Base-by-base conservation (phyloP, 2,888 invertebrate species). In the Suillia variegata region DNA sequence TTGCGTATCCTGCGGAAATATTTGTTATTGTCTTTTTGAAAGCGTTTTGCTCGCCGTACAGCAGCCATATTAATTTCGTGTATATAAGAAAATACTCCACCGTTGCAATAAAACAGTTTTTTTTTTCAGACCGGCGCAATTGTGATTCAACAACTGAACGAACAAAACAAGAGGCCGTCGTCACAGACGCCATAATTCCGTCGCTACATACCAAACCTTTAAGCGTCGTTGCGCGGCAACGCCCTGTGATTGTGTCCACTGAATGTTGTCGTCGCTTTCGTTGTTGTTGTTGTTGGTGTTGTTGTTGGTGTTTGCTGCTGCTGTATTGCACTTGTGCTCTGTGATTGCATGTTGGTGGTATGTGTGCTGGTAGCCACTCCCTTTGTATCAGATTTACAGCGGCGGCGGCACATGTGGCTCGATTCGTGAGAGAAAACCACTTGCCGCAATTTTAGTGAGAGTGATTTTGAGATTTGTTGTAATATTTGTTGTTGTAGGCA, bases 241-340 rank as follows among this genome's bases (percentile, higher is more conserved):
- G 48, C 48, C 34, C 54, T 49, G 38, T 31, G 8, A n/a, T 48
- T 42, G 49, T 45, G 31, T 18, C n/a, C n/a, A n/a, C n/a, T n/a
- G n/a, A n/a, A n/a, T n/a, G n/a, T n/a, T n/a, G n/a, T n/a, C n/a
- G n/a, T 47, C 6, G 47, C 52, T 48, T 21, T 64, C 33, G 67
- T 64, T 69, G 67, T 64, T 67, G 67, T 67, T 69, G 67, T 61
- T 69, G 71, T 70, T 70, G 67, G 56, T 63, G 62, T 65, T 65
- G 58, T 58, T 61, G 56, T 58, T 60, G 57, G 47, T 59, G 21
- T n/a, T 49, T 65, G 68, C 67, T 62, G 68, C 62, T 68, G 62
- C 62, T 64, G 33, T 68, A 58, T 65, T 64, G 65, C 54, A 59
- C 34, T 33, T 38, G 38, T 38, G 54, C 42, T 33, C 69, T 60